phyloP scores from a whole-genome alignment of 1,140 invertebrate genomes.

The Hylaeus volcanicus region DNA sequence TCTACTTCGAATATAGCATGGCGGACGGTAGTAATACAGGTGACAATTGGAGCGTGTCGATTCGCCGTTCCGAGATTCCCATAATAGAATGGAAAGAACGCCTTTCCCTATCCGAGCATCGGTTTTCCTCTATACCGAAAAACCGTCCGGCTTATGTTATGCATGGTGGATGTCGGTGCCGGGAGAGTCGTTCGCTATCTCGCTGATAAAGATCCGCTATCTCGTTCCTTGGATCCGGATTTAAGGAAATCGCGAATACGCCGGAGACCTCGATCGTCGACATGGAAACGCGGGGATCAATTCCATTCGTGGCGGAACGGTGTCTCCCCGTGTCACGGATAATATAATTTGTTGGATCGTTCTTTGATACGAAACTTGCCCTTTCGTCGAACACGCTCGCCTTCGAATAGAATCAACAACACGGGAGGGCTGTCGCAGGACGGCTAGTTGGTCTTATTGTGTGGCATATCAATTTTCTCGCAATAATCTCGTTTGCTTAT shows the following conservation, averaged over 20 bases:
- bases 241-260: slow-evolving; percentile 22
- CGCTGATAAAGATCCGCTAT: slow-evolving; percentile 59
- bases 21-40: slow-evolving; percentile 51
- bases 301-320: background rate
- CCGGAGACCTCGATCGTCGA: background rate
- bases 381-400: background rate
- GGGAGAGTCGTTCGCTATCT: slow-evolving; percentile 37
- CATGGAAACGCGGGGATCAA: slow-evolving; percentile 15
- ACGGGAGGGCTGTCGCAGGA: too few species aligned
- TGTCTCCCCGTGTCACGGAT: background rate
- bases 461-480: too few species aligned
- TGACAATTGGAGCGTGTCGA: slow-evolving; percentile 70
- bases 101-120: slow-evolving; percentile 12
- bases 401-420: too few species aligned
- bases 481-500: too few species aligned
- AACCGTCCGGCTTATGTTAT: slow-evolving; percentile 67
- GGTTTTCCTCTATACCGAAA: slow-evolving; percentile 53
- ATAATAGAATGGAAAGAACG: slow-evolving; percentile 64
- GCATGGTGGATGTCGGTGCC: slow-evolving; percentile 55
- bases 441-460: too few species aligned
- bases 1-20: slow-evolving; percentile 27
- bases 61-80: slow-evolving; percentile 57
- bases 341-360: background rate
- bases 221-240: slow-evolving; percentile 18
- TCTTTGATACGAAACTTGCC: background rate